Evolutionary conservation across 1,140 invertebrate species (phyloP), one percentile per base, ranked within the genome.

Genomic region (Pachypsylla venusta): DNA sequence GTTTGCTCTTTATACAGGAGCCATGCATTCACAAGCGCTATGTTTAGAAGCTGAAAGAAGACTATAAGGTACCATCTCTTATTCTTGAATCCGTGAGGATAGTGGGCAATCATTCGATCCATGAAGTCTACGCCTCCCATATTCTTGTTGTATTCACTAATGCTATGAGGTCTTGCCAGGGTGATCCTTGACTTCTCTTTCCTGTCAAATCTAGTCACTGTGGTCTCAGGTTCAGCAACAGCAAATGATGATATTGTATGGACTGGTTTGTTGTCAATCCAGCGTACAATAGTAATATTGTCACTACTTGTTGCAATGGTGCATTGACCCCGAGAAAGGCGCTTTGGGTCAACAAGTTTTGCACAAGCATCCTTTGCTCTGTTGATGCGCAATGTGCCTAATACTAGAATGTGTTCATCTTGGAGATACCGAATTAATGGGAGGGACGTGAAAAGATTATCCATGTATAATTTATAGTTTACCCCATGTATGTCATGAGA

Each of bases 381-480:
- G 24, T 63, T 63, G n/a, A 26, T 25, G 12, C 60, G 5, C 16
- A 62, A n/a, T 2, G 61, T 58, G 2, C 61, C 61, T 16, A 62
- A 19, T 2, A 61, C 61, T 30, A 53, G 42, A 16, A 62, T 62
- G 7, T 61, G 5, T 12, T 48, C 12, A 35, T 57, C 12, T 3
- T 40, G 30, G 1, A 62, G 60, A 28, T 61, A 19, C 19, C 19
- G 20, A 10, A 62, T 10, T 20, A 62, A 20, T 25, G 54, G n/a
- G 1, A 62, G 24, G 3, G 25, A 48, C 1, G 64, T 61, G 60
- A 71, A 74, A 60, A 63, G 71, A 62, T 70, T 72, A 60, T 72
- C 69, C 59, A 69, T 68, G 62, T 63, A 70, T 53, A 71, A 54
- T 62, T 71, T 72, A 57, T 68, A 64, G 60, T 71, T 70, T 54